Percentiles rank a stretch among this genome's conserved stretches.
phyloP scores from a whole-genome alignment of 2,888 invertebrate species.

The Lamproptera curius region DNA sequence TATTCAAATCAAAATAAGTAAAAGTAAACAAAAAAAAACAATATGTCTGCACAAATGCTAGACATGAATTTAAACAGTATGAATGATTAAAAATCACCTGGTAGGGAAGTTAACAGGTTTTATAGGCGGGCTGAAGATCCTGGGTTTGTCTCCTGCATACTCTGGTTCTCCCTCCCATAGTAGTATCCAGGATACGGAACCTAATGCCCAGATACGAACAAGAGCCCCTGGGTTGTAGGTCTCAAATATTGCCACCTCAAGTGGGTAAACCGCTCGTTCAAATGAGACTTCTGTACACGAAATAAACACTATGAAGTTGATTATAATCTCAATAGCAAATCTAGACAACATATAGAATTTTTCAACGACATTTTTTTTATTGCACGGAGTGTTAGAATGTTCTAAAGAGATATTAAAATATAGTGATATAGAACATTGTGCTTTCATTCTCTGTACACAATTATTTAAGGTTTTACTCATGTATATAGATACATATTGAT shows the following conservation, averaged over 20 bases:
- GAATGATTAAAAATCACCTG: constrained; percentile 36
- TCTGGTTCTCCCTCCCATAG: constrained; percentile 88
- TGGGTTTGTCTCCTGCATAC: constrained; percentile 77
- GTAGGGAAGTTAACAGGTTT: constrained; percentile 69
- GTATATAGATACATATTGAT: too few relatives aligned
- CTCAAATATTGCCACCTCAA: constrained; percentile 87
- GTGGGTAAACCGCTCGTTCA: constrained; percentile 82
- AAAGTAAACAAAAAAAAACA: too few relatives aligned
- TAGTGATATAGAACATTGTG: too few relatives aligned
- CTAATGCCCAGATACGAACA: constrained; percentile 86
- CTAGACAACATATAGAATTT: too few relatives aligned
- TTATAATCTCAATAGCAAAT: too few relatives aligned
- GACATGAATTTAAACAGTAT: neutral
- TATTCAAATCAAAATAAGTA: too few relatives aligned
- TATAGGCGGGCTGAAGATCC: constrained; percentile 87
- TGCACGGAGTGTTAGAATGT: too few relatives aligned
- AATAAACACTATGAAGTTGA: neutral
- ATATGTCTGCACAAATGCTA: too few relatives aligned
- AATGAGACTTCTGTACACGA: constrained; percentile 80
- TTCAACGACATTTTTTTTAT: too few relatives aligned
- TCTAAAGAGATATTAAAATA: too few relatives aligned
- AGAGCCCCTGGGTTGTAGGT: constrained; percentile 92
- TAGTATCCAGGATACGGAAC: constrained; percentile 80
- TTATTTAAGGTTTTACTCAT: too few relatives aligned
- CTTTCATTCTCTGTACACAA: too few relatives aligned